These are phyloP conservation scores for Periophthalmus magnuspinnatus DNA, from an alignment of 2,797 vertebrate genomes.

Conservation along the genomic window DNA sequence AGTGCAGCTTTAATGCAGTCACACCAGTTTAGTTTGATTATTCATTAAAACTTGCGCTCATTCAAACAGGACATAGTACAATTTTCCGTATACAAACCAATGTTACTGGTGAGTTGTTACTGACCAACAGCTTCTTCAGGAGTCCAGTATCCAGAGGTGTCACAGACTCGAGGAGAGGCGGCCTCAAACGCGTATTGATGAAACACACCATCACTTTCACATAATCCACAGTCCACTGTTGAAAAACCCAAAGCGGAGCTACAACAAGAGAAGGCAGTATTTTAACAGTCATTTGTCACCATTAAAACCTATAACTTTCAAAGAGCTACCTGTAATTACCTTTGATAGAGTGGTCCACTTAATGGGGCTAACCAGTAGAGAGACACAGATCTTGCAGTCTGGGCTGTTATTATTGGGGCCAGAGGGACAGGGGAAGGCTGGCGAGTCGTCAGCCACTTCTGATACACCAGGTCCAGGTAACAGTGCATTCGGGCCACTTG, in stretches of 20 bases:
- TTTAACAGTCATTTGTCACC: not conserved
- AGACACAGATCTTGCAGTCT: conserved; percentile 82
- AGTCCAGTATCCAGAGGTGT: conserved; percentile 95
- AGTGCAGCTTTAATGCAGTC: not conserved
- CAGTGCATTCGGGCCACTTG: conserved; percentile 98
- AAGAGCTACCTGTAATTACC: conserved; percentile 67
- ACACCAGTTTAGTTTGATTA: too few relatives aligned
- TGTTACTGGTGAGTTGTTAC: conserved; percentile 27
- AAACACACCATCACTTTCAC: conserved; percentile 84
- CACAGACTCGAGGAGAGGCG: conserved; percentile 88
- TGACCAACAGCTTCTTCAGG: conserved; percentile 95
- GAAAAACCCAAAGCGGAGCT: conserved; percentile 48
- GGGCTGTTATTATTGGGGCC: conserved; percentile 83
- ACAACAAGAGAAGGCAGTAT: conserved; percentile 22
- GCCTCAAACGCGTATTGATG: conserved; percentile 87
- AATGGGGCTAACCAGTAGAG: conserved; percentile 91
- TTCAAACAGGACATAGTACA: too few relatives aligned
- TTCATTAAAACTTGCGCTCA: too few relatives aligned
- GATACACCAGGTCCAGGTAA: conserved; percentile 93
- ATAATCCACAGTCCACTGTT: conserved; percentile 79
- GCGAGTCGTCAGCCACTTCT: conserved; percentile 83
- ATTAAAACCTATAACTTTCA: not conserved
- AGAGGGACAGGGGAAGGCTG: conserved; percentile 85
- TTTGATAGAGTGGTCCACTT: conserved; percentile 86
- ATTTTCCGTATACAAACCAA: not conserved